Evolutionary conservation across 2,888 invertebrate species (phyloP), one percentile per base, ranked within the genome.

Genomic region (Pantelozetes paolii): DNA sequence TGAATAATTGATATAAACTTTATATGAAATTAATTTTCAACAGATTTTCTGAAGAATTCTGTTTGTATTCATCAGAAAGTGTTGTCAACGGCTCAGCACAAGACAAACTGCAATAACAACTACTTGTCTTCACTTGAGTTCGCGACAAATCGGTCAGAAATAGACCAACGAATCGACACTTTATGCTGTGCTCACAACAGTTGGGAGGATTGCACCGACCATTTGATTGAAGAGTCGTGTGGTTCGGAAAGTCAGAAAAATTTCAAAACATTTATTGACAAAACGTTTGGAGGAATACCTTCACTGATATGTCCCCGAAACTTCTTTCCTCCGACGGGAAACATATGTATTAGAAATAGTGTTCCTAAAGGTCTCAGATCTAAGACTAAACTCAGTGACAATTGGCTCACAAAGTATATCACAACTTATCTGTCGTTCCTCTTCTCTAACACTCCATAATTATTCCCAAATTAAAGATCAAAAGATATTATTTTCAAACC

Each of bases 161-260:
- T 74, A 9, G 76, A 76, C 50, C 74, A 76, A n/a, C 45, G 74
- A 32, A 72, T 74, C n/a, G 76, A 76, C 48, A 72, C 76, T 1
- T 42, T 72, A n/a, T 76, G 76, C 42, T 76, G 76, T 48, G 75
- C 50, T 23, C 71, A 67, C 45, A 72, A 69, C 28, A 62, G 42
- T 6, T 75, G 74, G 74, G 67, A 72, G 26, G 71, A 75, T 23
- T 76, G 76, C 50, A 57, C 74, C 6, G 30, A 71, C 18, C 15
- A 13, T 30, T 42, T 73, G 48, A 75, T 75, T 32, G 40, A 23
- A 6, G 54, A 75, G 71, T 45, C 73, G 40, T 75, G 75, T 71
- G 73, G 73, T 11, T 30, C 20, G 18, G 70, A 75, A 3, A 54
- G 69, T n/a, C 45, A 50, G 20, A 40, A 23, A 59, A 50, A 67